A percentile compares a stretch with the other conserved stretches of the same genome.
These are phyloP conservation scores for Mycetomoellerius zeteki DNA, from an alignment of 1,140 invertebrate genomes.

Conservation along the genomic window DNA sequence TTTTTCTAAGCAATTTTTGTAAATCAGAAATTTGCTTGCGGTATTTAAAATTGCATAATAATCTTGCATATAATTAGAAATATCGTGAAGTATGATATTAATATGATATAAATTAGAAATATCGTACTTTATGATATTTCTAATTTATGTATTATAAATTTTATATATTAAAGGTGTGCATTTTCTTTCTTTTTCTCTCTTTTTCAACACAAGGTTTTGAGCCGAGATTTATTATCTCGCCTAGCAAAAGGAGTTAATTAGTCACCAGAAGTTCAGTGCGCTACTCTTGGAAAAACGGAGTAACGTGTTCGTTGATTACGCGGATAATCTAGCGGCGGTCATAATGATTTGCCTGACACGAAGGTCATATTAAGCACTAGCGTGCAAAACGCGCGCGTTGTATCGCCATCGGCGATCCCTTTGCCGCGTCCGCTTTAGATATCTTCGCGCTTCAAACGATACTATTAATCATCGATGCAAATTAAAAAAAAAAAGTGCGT, in stretches of 20 bases:
- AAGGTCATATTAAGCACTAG: constrained; percentile 49
- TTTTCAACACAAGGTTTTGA: not conserved
- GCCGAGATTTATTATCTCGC: not conserved
- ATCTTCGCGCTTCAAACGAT: constrained; percentile 46
- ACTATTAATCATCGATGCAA: constrained; percentile 55
- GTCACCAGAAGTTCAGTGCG: constrained; percentile 17
- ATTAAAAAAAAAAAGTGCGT: constrained; percentile 42
- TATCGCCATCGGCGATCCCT: constrained; percentile 43
- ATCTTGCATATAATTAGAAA: constrained; percentile 4
- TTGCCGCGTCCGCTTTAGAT: constrained; percentile 37
- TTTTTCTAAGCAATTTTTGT: not conserved
- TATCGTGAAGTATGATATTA: not conserved
- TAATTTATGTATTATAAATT: too few relatives aligned
- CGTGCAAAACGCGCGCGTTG: constrained; percentile 13
- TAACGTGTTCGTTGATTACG: constrained; percentile 30
- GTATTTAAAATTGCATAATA: not conserved
- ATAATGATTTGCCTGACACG: constrained; percentile 50
- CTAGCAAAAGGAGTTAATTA: constrained; percentile 18
- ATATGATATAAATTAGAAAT: too few relatives aligned
- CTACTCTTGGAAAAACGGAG: constrained; percentile 13
- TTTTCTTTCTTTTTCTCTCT: not conserved
- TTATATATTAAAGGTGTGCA: too few relatives aligned
- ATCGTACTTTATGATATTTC: too few relatives aligned
- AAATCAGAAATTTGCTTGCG: not conserved
- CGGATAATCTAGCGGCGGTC: constrained; percentile 36